A percentile compares a stretch with the other conserved stretches of the same genome.
phyloP scores from a whole-genome alignment of 2,888 invertebrate genomes.

The Xanthorhoe designata region DNA sequence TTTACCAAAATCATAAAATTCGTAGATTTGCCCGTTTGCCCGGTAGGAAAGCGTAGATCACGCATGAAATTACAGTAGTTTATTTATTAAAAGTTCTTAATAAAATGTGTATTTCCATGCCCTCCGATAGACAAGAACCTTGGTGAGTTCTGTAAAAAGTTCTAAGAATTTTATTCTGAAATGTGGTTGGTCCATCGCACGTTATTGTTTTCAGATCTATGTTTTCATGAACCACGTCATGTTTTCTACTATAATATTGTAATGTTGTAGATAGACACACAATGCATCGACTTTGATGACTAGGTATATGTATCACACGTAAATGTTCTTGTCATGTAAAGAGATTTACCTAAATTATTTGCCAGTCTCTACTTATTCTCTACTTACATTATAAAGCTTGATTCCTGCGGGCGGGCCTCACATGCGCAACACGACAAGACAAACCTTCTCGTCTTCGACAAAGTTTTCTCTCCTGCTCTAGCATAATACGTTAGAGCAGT shows the following conservation, averaged over 20 bases:
- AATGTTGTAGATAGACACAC: slow-evolving; percentile 6
- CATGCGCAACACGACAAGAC: too few relatives aligned
- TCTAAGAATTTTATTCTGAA: slow-evolving; percentile 8
- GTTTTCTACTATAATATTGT: background rate
- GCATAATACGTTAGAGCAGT: too few relatives aligned
- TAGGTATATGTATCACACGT: background rate
- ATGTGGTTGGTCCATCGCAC: slow-evolving; percentile 19
- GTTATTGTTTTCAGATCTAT: slow-evolving; percentile 12
- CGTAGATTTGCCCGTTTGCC: slow-evolving; percentile 13
- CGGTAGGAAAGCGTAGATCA: slow-evolving; percentile 4
- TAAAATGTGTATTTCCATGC: slow-evolving; percentile 71
- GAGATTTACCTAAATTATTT: background rate
- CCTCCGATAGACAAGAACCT: slow-evolving; percentile 80
- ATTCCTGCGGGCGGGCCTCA: too few relatives aligned
- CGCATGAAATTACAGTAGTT: slow-evolving; percentile 22
- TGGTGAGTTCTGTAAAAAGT: slow-evolving; percentile 70
- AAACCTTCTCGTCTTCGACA: slow-evolving; percentile 11
- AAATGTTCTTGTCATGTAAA: background rate
- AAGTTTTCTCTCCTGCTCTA: too few relatives aligned
- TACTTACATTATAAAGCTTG: too few relatives aligned
- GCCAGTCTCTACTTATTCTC: too few relatives aligned
- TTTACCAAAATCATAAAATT: background rate
- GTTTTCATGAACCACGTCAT: slow-evolving; percentile 1
- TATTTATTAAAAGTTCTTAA: slow-evolving; percentile 15
- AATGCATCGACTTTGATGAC: background rate